phyloP scores from a whole-genome alignment of 2,888 invertebrate genomes.

The Thera britannica region DNA sequence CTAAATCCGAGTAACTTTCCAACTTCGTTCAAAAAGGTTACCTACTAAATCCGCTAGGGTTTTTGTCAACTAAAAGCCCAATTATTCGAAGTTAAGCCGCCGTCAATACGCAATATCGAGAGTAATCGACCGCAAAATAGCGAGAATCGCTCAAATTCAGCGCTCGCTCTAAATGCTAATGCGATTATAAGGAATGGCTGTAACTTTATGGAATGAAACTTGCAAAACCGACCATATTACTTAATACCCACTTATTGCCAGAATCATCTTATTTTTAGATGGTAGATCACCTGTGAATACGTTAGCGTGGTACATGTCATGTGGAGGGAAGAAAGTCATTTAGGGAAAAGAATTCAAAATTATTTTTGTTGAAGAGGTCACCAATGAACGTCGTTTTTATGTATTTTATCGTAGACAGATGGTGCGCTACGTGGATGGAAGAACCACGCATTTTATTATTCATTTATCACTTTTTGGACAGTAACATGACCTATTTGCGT shows the following conservation, averaged over 20 bases:
- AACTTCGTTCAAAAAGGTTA: neutral
- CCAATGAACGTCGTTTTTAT: too few species aligned
- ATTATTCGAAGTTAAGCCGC: constrained; percentile 11
- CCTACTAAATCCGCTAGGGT: neutral
- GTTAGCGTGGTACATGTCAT: too few species aligned
- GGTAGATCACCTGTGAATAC: too few species aligned
- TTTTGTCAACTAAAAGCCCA: neutral
- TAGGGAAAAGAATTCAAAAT: too few species aligned
- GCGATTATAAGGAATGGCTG: constrained; percentile 16
- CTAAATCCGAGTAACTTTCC: neutral
- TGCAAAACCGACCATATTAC: too few species aligned
- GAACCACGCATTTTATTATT: constrained; percentile 21
- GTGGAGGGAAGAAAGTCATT: too few species aligned
- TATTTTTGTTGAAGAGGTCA: too few species aligned
- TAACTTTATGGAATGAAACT: neutral
- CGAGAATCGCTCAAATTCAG: constrained; percentile 19
- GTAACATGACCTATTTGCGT: constrained; percentile 42
- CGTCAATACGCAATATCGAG: constrained; percentile 9
- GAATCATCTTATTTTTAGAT: too few species aligned
- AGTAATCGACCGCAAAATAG: constrained; percentile 15
- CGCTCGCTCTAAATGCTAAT: constrained; percentile 45
- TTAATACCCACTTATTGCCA: too few species aligned
- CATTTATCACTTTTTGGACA: constrained; percentile 33
- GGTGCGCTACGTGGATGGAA: neutral
- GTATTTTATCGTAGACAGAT: neutral